Evolutionary conservation across 2,797 vertebrate genomes (phyloP).

Genomic region (Myiothlypis coronata): DNA sequence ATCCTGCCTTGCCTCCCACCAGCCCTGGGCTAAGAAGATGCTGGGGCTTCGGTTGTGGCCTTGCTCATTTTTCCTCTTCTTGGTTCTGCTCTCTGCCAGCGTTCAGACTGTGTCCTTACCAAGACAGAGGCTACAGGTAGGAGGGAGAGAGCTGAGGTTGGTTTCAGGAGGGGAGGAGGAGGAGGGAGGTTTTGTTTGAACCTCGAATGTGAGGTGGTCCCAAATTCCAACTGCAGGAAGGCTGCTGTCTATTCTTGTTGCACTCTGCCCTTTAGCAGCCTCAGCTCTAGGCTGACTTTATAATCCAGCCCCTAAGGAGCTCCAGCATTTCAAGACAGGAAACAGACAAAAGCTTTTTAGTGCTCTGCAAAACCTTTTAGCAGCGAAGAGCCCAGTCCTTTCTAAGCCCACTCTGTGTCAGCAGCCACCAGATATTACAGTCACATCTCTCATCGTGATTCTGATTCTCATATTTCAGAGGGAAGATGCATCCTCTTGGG

Average conservation of each 20-base stretch:
- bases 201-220: not conserved
- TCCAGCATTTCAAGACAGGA: not conserved
- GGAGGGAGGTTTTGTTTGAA: not conserved
- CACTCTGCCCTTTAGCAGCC: not conserved
- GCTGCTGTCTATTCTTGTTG: not conserved
- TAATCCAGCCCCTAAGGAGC: not conserved
- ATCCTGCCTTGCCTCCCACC: not conserved
- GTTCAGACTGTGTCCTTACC: constrained; percentile 36
- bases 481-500: not conserved
- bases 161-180: not conserved
- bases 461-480: not conserved
- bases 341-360: not conserved
- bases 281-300: not conserved
- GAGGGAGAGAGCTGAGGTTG: constrained; percentile 7
- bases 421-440: not conserved
- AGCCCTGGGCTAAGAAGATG: constrained; percentile 11
- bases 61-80: not conserved
- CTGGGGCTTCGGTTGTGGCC: not conserved
- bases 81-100: constrained; percentile 30
- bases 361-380: not conserved
- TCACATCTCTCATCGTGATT: not conserved
- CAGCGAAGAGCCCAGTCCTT: not conserved
- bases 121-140: constrained; percentile 51
- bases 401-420: not conserved
- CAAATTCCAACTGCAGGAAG: not conserved